These are phyloP conservation scores for Prietella phreatophila DNA, from an alignment of 2,113 vertebrate genomes.

Conservation along the genomic window DNA sequence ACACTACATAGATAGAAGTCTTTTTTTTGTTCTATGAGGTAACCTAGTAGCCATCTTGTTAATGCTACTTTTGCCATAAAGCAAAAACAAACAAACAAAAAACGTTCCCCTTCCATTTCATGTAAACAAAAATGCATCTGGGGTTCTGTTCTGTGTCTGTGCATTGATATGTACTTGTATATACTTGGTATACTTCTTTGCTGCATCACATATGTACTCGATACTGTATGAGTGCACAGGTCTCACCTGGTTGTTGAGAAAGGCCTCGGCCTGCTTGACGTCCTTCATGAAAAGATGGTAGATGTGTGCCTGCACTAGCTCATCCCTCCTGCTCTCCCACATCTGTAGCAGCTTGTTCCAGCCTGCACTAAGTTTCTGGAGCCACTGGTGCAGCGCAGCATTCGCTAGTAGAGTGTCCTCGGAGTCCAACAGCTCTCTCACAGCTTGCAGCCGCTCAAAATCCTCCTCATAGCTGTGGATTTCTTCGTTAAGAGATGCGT, in stretches of 20 bases:
- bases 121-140: background rate
- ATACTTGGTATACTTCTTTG: background rate
- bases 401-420: conserved; percentile 84
- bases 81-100: no score
- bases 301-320: conserved; percentile 86
- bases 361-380: conserved; percentile 88
- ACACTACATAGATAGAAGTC: background rate
- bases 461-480: conserved; percentile 89
- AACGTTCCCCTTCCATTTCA: background rate
- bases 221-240: background rate
- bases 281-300: conserved; percentile 91
- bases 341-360: conserved; percentile 90
- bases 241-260: conserved; percentile 86
- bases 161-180: background rate
- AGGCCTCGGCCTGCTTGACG: conserved; percentile 79
- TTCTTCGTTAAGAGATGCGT: conserved; percentile 89
- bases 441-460: conserved; percentile 85
- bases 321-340: conserved; percentile 85
- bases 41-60: background rate
- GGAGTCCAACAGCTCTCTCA: conserved; percentile 83
- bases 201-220: background rate
- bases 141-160: background rate
- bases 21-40: background rate
- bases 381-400: conserved; percentile 87
- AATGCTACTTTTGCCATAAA: no score